Conservation (phyloP, 1,140 invertebrate species). For the Drosophila triauraria region DNA sequence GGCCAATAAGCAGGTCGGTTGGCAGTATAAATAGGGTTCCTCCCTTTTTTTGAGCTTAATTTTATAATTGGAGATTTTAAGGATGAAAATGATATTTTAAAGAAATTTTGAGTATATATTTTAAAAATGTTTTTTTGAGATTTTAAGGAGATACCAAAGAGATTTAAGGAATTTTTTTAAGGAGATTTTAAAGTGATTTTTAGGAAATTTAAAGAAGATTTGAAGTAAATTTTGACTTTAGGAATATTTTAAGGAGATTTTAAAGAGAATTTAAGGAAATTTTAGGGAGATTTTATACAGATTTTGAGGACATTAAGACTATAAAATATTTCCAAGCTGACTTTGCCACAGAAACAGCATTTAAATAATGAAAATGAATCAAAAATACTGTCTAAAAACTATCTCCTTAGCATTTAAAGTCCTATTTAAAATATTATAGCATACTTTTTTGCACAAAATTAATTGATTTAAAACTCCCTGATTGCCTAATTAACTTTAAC, state of each 20-base stretch:
- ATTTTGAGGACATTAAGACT: not conserved
- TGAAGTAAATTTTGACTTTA: not conserved
- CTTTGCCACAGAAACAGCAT: not conserved
- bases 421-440: not conserved
- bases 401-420: accelerated
- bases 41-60: not conserved
- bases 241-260: not conserved
- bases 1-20: slow-evolving; percentile 14
- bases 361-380: not conserved
- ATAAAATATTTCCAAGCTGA: too few relatives aligned
- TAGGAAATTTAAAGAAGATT: not conserved
- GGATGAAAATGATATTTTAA: not conserved
- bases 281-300: not conserved
- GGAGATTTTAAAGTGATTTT: not conserved
- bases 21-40: not conserved
- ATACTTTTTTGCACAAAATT: not conserved
- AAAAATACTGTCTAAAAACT: not conserved
- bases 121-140: not conserved
- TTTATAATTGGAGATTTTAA: not conserved
- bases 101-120: not conserved
- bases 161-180: not conserved
- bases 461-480: not conserved
- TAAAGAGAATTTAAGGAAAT: not conserved
- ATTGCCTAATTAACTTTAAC: slow-evolving; percentile 7
- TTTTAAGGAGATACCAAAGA: not conserved